phyloP scores from a whole-genome alignment of 2,797 vertebrate species.

The Setipinna tenuifilis region DNA sequence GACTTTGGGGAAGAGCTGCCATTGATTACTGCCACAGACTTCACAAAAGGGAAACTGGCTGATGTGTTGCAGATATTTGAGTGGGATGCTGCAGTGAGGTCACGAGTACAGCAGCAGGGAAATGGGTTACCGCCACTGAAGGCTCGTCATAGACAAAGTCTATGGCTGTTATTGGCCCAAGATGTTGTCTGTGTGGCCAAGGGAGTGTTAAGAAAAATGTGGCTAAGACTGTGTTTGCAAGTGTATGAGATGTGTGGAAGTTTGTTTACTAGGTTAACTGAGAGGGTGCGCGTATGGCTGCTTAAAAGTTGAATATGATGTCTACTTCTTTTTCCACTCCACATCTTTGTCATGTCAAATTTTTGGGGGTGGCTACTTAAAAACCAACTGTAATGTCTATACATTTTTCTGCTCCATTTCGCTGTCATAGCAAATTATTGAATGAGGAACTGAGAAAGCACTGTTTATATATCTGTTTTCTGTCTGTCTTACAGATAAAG shows the following conservation, averaged over 20 bases:
- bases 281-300: no score
- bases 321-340: not conserved
- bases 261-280: no score
- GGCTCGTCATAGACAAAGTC: constrained; percentile 13
- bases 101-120: not conserved
- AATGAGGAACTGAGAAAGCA: not conserved
- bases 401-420: not conserved
- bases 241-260: not conserved
- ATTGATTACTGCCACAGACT: constrained; percentile 58
- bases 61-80: constrained; percentile 52
- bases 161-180: not conserved
- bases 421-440: not conserved
- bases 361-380: no score
- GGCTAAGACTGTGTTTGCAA: constrained; percentile 24
- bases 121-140: not conserved
- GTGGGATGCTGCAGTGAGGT: constrained; percentile 1
- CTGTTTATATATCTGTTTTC: not conserved
- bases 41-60: constrained; percentile 55
- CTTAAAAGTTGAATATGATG: not conserved
- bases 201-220: constrained; percentile 9
- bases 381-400: no score
- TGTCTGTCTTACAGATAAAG: not conserved
- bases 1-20: constrained; percentile 54
- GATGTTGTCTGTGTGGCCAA: constrained; percentile 3
- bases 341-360: no score